Percentiles rank a stretch among this genome's conserved stretches.
Evolutionary conservation across 2,113 vertebrate species (phyloP).

Genomic region (Geothlypis trichas): DNA sequence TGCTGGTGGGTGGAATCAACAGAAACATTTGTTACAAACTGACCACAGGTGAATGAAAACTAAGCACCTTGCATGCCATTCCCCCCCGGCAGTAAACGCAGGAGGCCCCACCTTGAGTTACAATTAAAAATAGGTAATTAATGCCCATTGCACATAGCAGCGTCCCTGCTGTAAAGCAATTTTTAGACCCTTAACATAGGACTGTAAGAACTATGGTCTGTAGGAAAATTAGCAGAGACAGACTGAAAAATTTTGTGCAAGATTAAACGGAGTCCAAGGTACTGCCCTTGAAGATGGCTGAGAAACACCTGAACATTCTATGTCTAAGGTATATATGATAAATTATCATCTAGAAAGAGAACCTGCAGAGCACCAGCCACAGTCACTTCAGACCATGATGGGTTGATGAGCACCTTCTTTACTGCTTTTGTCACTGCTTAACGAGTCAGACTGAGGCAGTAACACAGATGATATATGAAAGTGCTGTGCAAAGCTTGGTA

Average conservation of each 20-base stretch:
- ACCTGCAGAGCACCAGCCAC: not conserved
- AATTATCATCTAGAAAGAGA: not conserved
- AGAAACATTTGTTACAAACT: not conserved
- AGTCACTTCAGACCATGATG: not conserved
- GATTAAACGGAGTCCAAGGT: not conserved
- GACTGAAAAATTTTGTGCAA: not conserved
- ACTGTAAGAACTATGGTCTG: not conserved
- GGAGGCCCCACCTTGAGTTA: not conserved
- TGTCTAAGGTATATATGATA: not conserved
- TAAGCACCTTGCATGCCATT: not conserved
- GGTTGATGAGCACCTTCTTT: not conserved
- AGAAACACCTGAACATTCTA: not conserved
- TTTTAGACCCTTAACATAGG: not conserved
- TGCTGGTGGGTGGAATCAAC: not conserved
- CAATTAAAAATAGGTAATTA: not conserved
- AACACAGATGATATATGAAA: not conserved
- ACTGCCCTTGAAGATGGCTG: not conserved
- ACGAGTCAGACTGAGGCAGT: not conserved
- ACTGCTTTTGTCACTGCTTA: not conserved
- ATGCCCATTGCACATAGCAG: fast-evolving
- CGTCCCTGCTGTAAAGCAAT: not conserved
- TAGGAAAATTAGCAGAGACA: not conserved
- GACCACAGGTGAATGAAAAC: not conserved
- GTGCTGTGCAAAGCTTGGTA: not conserved
- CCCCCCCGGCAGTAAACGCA: fast-evolving